Evolutionary conservation across 92 coral and sea anemone genomes (phyloP), one percentile per base, ranked within the genome.

Genomic region (Micromussa lordhowensis): DNA sequence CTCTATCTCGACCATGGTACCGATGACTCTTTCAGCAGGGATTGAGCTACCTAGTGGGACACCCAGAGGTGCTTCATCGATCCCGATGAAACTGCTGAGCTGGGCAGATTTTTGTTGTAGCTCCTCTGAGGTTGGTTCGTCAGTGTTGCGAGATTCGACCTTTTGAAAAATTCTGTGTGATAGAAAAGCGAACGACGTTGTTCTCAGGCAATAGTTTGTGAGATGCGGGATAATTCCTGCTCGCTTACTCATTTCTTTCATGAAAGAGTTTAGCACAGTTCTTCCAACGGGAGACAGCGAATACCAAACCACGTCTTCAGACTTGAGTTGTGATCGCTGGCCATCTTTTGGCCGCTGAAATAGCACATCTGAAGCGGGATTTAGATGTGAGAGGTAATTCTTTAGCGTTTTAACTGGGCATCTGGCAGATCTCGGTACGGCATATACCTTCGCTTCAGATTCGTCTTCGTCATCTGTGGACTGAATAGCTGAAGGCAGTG

Each of bases 311-410:
- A 12, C 48, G n/a, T 68, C 59, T 82, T 70, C 29, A 26, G 63
- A 77, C 26, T 53, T 24, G 31, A 64, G 40, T 51, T 26, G 53
- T 28, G 28, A 21, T n/a, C 73, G 19, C 9, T 31, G 66, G 48
- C 22, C 35, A 19, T 29, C 68, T 16, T 38, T 51, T 71, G 36
- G 40, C 4, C 84, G 63, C 61, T 68, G 88, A 78, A 91, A 59
- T 14, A 86, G 88, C 44, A 75, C 87, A 26, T 86, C 85, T 68
- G 87, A 91, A 36, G 90, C 51, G 10, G 90, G 88, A 73, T 81
- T 86, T 28, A 86, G 76, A 53, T 75, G 87, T 8, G 84, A 64
- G 36, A 88, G 82, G 80, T 90, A 88, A 80, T 74, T 90, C 87
- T 82, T 82, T 6, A 82, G 12, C 63, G 86, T 69, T 2, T n/a